Evolutionary conservation across 1,140 invertebrate species (phyloP), one percentile per base, ranked within the genome.

Genomic region (Kradibia gibbosae): DNA sequence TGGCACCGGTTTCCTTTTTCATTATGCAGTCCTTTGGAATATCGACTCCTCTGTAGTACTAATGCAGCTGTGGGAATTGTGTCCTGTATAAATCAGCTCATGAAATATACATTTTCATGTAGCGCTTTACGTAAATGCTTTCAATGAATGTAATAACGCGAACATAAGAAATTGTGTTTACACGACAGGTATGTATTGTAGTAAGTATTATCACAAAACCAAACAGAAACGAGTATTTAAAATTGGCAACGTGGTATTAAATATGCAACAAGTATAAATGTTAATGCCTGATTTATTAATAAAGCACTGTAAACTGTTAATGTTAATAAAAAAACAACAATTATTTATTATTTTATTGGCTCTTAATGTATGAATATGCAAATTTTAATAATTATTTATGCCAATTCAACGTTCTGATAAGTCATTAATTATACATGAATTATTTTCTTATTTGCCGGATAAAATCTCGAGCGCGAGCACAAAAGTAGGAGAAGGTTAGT

Each of bases 361-460:
- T n/a, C 8, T 67, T 67, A 67, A 67, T 67, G 34, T 67, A 39
- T 67, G 34, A 39, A 67, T 67, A 39, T 39, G 62, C 34, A 39
- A 67, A 67, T 67, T 67, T 17, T 39, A 67, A 36, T 15, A 17
- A 65, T 65, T 65, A 36, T 65, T 65, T 65, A 34, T 36, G 34
- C 62, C 17, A 36, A 31, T 65, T 34, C 34, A 65, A 36, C 31
- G 17, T 8, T 5, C 62, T 36, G 62, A 11, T 8, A 28, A 65
- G 62, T 34, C 22, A 65, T 65, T 65, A 65, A 65, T 65, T 65
- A 65, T 65, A 4, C 62, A 65, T 67, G 39, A 67, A 67, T n/a
- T 39, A 67, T 67, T 39, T 67, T 67, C 62, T 67, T 67, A 39
- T 39, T 39, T 34, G 22, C n/a, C n/a, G 20, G 8, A 39, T 15